Evolutionary conservation across 2,113 vertebrate genomes (phyloP).

Genomic region (Morone saxatilis): DNA sequence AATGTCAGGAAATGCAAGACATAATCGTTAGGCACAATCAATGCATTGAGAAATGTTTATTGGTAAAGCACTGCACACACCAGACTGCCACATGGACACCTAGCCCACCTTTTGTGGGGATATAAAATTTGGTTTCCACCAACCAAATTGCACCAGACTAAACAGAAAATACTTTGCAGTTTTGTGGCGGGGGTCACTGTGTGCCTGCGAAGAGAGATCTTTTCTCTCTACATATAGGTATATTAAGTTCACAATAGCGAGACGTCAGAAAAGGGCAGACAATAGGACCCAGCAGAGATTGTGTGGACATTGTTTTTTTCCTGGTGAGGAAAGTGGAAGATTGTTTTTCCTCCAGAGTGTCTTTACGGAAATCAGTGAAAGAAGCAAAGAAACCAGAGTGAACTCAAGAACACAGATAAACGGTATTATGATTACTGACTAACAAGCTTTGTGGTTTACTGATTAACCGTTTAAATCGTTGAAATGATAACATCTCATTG

Average conservation of each 20-base stretch:
- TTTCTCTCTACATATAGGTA: too few relatives aligned
- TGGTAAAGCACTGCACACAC: neutral
- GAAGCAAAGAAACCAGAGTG: neutral
- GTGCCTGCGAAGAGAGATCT: too few relatives aligned
- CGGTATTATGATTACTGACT: neutral
- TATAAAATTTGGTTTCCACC: neutral
- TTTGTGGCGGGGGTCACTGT: too few relatives aligned
- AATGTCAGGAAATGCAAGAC: neutral
- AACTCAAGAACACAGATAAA: neutral
- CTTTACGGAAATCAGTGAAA: neutral
- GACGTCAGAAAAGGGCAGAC: neutral
- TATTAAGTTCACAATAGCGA: too few relatives aligned
- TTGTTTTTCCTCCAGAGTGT: neutral
- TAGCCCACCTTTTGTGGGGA: neutral
- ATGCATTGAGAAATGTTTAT: neutral
- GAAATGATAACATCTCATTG: too few relatives aligned
- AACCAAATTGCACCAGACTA: neutral
- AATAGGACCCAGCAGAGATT: slow-evolving; percentile 25
- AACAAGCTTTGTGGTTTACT: neutral
- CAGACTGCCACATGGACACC: neutral
- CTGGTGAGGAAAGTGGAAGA: neutral
- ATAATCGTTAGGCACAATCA: neutral
- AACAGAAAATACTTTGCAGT: neutral
- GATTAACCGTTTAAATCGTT: too few relatives aligned
- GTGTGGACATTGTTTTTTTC: neutral